A percentile compares a stretch with the other conserved stretches of the same genome.
phyloP scores from a whole-genome alignment of 2,888 invertebrate genomes.

The Caenorhabditis japonica region DNA sequence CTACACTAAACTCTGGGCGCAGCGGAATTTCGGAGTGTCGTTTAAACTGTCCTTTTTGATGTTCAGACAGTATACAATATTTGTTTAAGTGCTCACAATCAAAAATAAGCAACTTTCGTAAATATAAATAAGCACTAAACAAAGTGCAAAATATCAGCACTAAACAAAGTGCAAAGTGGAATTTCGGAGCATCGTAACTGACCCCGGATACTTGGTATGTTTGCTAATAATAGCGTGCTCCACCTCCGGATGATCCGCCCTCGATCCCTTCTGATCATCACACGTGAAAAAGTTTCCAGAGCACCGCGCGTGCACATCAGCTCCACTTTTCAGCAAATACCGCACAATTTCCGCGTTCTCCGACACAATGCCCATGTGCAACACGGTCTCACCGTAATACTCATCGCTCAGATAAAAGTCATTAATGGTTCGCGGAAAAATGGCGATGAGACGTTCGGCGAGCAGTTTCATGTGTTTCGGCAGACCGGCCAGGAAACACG shows the following conservation, averaged over 20 bases:
- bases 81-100: too few species aligned
- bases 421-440: slow-evolving; percentile 92
- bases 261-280: slow-evolving; percentile 90
- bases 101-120: too few species aligned
- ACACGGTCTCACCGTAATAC: slow-evolving; percentile 76
- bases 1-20: too few species aligned
- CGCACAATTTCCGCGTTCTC: slow-evolving; percentile 98
- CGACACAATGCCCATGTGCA: slow-evolving; percentile 97
- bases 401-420: slow-evolving; percentile 74
- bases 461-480: slow-evolving; percentile 81
- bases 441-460: slow-evolving; percentile 90
- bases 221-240: slow-evolving; percentile 89
- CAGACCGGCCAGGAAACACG: slow-evolving; percentile 81
- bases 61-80: too few species aligned
- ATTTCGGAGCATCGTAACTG: too few species aligned
- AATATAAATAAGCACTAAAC: too few species aligned
- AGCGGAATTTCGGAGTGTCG: too few species aligned
- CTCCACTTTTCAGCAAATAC: slow-evolving; percentile 90
- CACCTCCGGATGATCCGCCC: slow-evolving; percentile 86
- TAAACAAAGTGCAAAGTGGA: too few species aligned
- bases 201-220: slow-evolving; percentile 89
- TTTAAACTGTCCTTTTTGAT: too few species aligned
- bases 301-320: slow-evolving; percentile 82
- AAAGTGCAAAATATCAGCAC: too few species aligned
- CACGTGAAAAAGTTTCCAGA: slow-evolving; percentile 95